Base-by-base conservation (phyloP, 2,113 vertebrate genomes). In the Gallinago undulata region DNA sequence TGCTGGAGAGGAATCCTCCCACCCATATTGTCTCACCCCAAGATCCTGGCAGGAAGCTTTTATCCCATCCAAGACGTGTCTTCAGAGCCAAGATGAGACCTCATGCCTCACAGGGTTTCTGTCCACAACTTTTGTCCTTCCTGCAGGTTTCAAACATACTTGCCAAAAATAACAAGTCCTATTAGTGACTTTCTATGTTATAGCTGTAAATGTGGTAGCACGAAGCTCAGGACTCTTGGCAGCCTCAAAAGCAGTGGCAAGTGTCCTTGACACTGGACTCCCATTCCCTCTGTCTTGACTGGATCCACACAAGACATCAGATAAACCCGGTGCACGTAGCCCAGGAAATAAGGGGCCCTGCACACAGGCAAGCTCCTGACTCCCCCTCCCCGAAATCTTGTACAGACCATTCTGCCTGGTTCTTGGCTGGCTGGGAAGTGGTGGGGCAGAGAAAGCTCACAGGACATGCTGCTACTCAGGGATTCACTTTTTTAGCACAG, bases 151-250 rank as follows among this genome's bases (percentile, higher is more conserved):
- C 70, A 75, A 37, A 74, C 14, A 8, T 6, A 60, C 10, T 19
- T 82, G 56, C 74, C 78, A 77, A 39, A 70, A 78, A 2, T 22
- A 82, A 39, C 19, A 41, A 87, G 12, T 12, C 7, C 41, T 19
- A 12, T 14, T n/a, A 41, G 33, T 28, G 63, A 28, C 7, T 57
- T 37, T 19, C 18, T 59, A 19, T 60, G 33, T 21, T 59, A 6
- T 1, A 37, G 19, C 11, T 23, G 27, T 27, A 56, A 57, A 56
- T 33, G 33, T 84, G 55, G 28, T 19, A 64, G 39, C 37, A n/a
- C 0, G 1, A 60, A 41, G 47, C 19, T 64, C 14, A 51, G 41
- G 47, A 25, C 60, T 51, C 35, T 37, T 0, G 0, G 16, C 35
- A 74, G 28, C 35, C 50, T 57, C 56, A 28, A 63, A 47, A 62